Conservation (phyloP, 1,140 invertebrate species). For the Nasonia giraulti region DNA sequence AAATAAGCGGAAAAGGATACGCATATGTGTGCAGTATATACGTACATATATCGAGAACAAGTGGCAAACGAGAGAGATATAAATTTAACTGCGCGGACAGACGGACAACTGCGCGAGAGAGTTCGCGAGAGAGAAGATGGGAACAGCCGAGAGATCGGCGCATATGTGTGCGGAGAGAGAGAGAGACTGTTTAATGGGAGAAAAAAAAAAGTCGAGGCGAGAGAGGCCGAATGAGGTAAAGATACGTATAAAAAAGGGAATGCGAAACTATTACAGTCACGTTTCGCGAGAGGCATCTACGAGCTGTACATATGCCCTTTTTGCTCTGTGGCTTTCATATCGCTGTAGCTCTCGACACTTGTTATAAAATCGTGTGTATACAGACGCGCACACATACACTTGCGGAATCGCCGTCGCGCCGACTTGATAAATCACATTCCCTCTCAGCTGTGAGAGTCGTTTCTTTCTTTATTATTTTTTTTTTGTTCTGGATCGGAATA, state of each 20-base stretch:
- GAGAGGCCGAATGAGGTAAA: conserved; percentile 37
- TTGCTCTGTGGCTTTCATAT: conserved; percentile 19
- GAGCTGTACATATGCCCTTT: not conserved
- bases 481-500: not conserved
- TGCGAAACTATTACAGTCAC: conserved; percentile 52
- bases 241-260: conserved; percentile 47
- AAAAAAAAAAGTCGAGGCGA: conserved; percentile 35
- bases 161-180: conserved; percentile 9
- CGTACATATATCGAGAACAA: not conserved
- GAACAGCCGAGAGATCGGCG: not conserved
- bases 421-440: conserved; percentile 39
- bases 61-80: conserved; percentile 48
- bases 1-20: no score
- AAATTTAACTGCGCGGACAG: conserved; percentile 50
- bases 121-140: conserved; percentile 26
- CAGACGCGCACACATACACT: not conserved
- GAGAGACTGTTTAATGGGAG: conserved; percentile 28
- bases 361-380: conserved; percentile 38
- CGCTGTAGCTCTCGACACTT: conserved; percentile 34
- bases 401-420: conserved; percentile 12
- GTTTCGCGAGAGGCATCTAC: conserved; percentile 38
- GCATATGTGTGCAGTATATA: not conserved
- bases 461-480: not conserved
- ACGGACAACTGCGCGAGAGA: conserved; percentile 19
- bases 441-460: not conserved